Base-by-base conservation (phyloP, 1,140 invertebrate species). In the Solenopsis invicta region DNA sequence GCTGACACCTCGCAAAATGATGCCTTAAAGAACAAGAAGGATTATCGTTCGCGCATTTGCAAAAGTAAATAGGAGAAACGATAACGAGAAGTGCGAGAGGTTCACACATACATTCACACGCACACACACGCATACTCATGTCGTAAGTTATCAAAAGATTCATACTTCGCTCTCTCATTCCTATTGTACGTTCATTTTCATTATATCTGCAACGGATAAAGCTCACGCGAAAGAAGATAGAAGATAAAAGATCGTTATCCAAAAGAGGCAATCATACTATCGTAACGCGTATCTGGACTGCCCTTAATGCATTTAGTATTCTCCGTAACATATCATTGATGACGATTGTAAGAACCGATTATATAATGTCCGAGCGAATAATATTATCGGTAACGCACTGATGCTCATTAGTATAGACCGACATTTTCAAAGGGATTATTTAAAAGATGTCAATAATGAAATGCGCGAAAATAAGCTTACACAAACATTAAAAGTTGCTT, bases 1-100 rank as follows among this genome's bases (percentile, higher is more conserved):
- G 98, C 96, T 98, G 94, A 96, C 97, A 89, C 98, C 98, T 24
- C 96, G 97, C 82, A 98, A 98, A 94, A 97, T 97, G 93, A 96
- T 98, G 96, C 96, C 97, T 92, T 98, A 96, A 96, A 87, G n/a
- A 34, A 37, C 5, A 52, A 52, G 74, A 37, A 37, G n/a, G 21
- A 41, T 74, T 41, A 6, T 66, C n/a, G 50, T 62, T n/a, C 52
- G 50, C 21, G 56, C 29, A 61, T 87, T 77, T 16, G 54, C 77
- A 74, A 85, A 37, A 82, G 50, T 54, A 85, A 85, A 90, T 50
- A 76, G 80, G 37, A 56, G 86, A 78, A 85, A 80, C n/a, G 76
- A 72, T 64, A 37, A 29, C 37, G 37, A 75, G 34, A 54, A 84
- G 54, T 75, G 21, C 54, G 69, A 74, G 56, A 90, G 29, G 61